phyloP scores from a whole-genome alignment of 2,113 vertebrate species.

The Datnioides undecimradiatus region DNA sequence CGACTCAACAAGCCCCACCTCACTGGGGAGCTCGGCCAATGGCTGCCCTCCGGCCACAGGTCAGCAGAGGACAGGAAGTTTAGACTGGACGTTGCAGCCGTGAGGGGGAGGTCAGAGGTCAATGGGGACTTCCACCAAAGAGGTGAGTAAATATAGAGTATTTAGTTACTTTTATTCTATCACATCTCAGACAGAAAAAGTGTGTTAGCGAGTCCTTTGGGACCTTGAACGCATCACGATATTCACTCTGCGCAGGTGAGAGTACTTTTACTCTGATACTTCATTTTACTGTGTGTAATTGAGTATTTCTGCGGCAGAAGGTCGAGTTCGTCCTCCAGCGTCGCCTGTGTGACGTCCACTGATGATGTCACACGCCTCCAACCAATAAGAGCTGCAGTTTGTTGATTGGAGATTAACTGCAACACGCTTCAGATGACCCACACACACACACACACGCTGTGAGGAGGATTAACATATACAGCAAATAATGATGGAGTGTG shows the following conservation, averaged over 20 bases:
- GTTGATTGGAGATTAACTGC: constrained; percentile 23
- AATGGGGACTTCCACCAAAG: constrained; percentile 88
- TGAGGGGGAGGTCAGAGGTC: constrained; percentile 88
- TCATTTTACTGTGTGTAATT: too few species aligned
- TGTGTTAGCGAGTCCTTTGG: too few species aligned
- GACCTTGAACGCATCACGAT: too few species aligned
- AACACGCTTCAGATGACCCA: constrained; percentile 14
- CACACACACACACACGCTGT: constrained; percentile 7
- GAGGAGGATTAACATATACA: constrained; percentile 36
- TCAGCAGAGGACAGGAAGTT: constrained; percentile 76
- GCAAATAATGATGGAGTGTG: constrained; percentile 14
- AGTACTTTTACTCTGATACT: too few species aligned
- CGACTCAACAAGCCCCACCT: constrained; percentile 93
- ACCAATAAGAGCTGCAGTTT: constrained; percentile 20
- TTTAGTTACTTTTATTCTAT: too few species aligned
- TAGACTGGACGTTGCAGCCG: constrained; percentile 85
- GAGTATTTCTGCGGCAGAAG: too few species aligned
- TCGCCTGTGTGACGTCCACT: too few species aligned
- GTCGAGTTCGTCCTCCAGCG: too few species aligned
- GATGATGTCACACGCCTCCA: constrained; percentile 26
- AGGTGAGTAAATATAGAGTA: too few species aligned
- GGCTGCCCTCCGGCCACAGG: constrained; percentile 85
- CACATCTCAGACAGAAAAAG: too few species aligned
- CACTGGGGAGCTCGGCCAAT: constrained; percentile 89
- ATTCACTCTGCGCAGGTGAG: too few species aligned